Evolutionary conservation across 92 coral and sea anemone genomes (phyloP).

Genomic region (Actinostola sp.): DNA sequence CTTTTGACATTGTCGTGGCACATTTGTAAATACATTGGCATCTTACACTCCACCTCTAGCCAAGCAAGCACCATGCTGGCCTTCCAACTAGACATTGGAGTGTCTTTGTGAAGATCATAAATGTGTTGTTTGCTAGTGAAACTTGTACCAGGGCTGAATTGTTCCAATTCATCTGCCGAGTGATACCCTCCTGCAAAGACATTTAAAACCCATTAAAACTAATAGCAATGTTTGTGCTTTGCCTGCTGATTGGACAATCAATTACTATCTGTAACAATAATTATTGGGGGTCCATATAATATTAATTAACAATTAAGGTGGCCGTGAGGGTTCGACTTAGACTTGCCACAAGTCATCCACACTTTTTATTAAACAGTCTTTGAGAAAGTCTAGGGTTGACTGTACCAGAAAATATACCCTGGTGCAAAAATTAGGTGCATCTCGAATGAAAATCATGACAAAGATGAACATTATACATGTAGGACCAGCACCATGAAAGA

Average conservation of each 20-base stretch:
- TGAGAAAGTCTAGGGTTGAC: too few relatives aligned
- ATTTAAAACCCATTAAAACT: background rate
- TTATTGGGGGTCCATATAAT: too few relatives aligned
- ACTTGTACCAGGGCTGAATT: constrained; percentile 48
- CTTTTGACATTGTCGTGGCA: constrained; percentile 94
- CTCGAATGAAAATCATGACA: too few relatives aligned
- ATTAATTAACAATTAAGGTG: too few relatives aligned
- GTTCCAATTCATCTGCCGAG: constrained; percentile 37
- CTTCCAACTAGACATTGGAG: constrained; percentile 92
- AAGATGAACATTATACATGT: too few relatives aligned
- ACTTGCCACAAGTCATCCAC: too few relatives aligned
- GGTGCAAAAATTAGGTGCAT: too few relatives aligned
- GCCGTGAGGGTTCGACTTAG: too few relatives aligned
- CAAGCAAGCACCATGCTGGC: constrained; percentile 94
- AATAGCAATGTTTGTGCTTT: too few relatives aligned
- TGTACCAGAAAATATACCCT: too few relatives aligned
- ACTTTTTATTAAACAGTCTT: too few relatives aligned
- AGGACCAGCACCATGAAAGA: too few relatives aligned
- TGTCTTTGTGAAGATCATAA: constrained; percentile 85
- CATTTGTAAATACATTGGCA: constrained; percentile 95
- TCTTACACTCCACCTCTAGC: constrained; percentile 91
- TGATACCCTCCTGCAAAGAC: constrained; percentile 15
- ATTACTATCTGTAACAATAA: background rate
- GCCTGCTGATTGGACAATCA: background rate
- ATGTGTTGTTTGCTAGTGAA: constrained; percentile 78